Evolutionary conservation across 2,797 vertebrate genomes (phyloP).

Genomic region (Otolemur crassicaudatus): DNA sequence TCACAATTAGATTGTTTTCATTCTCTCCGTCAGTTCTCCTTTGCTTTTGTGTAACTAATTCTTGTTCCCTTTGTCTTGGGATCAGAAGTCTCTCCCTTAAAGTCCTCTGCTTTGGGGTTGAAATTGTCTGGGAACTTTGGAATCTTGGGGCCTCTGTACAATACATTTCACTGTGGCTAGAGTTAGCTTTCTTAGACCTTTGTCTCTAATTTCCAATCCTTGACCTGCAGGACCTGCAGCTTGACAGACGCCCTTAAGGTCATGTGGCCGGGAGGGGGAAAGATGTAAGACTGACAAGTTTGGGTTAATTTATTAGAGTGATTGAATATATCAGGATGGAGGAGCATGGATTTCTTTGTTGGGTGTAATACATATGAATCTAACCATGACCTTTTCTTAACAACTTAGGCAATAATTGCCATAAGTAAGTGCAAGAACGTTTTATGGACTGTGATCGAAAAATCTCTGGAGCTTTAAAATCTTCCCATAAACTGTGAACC

Average conservation of each 20-base stretch:
- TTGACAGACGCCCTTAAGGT: background rate
- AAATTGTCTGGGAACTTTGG: background rate
- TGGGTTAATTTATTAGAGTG: background rate
- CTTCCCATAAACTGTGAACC: background rate
- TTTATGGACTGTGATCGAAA: background rate
- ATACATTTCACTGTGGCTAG: background rate
- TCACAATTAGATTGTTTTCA: background rate
- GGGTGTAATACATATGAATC: background rate
- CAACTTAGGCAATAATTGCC: background rate
- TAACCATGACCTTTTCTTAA: background rate
- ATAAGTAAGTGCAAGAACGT: background rate
- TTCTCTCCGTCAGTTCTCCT: background rate
- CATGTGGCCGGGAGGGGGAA: background rate
- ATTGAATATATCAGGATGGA: conserved; percentile 1
- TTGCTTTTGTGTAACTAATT: conserved; percentile 21
- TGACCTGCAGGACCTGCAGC: background rate
- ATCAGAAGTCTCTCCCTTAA: background rate
- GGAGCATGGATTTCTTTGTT: background rate
- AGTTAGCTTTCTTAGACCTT: background rate
- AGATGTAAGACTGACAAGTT: background rate
- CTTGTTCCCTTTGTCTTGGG: background rate
- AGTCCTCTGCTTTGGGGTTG: background rate
- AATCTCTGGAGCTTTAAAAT: background rate
- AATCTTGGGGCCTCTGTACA: background rate
- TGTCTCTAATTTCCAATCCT: background rate